Evolutionary conservation across 2,113 vertebrate genomes (phyloP), one percentile per base, ranked within the genome.

Genomic region (Ctenodactylus gundi): DNA sequence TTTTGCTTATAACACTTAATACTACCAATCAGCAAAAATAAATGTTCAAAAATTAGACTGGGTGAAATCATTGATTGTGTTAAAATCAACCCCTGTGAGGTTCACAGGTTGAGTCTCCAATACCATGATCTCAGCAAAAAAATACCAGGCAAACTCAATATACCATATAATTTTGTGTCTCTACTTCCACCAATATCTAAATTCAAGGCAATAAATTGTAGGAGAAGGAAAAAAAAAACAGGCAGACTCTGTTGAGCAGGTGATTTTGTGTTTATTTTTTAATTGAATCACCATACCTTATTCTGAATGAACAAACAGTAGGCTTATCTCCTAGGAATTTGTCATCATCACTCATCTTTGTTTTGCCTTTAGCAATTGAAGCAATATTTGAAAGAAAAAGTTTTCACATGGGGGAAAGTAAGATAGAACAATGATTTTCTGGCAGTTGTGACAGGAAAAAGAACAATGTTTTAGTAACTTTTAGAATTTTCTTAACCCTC

Each of bases 111-210:
- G 41, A 53, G 7, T 53, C 29, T 68, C 88, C 31, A 53, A 46
- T 44, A 76, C 41, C n/a, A 44, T 77, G 21, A 92, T 85, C 82
- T 95, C 77, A 88, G 85, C 89, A 91, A 82, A 91, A 82, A 97
- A 85, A 83, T 44, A 44, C 31, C 46, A 29, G 34, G 39, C 36
- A 36, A 85, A 88, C 39, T 64, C 78, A 17, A 88, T 91, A 88
- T 67, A 27, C 86, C 64, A 85, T 75, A 84, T 36, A 73, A 83
- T 94, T 82, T 91, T 83, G 88, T 51, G 95, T 85, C 68, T 91
- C 31, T n/a, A 17, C 46, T 88, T 90, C 46, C 82, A 91, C 67
- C 67, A 76, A 60, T 21, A 91, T 73, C 58, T 46, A 88, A 88
- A n/a, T 53, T 78, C 46, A 57, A 57, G n/a, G 91, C 58, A 89